These are phyloP conservation scores for Apogon hyalosoma DNA, from an alignment of 2,797 vertebrate species.

Conservation along the genomic window DNA sequence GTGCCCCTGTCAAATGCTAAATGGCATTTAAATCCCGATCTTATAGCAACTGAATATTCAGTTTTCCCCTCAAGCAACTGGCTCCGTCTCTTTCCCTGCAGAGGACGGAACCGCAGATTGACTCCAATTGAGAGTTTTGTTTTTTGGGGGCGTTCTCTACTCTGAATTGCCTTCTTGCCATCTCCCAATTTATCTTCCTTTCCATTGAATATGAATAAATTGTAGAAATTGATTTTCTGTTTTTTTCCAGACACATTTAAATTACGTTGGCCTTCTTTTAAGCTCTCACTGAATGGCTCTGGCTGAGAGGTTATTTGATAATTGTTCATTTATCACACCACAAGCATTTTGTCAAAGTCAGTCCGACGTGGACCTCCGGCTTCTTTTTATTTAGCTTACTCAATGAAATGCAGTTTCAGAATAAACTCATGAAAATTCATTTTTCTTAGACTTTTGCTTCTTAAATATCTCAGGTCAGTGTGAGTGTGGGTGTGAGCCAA, in stretches of 20 bases:
- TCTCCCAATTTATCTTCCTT: slow-evolving; percentile 17
- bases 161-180: slow-evolving; percentile 17
- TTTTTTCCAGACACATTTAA: slow-evolving; percentile 15
- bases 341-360: slow-evolving; percentile 42
- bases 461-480: not conserved
- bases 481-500: not conserved
- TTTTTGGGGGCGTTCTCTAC: slow-evolving; percentile 1
- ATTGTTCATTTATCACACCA: slow-evolving; percentile 49
- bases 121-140: slow-evolving; percentile 31
- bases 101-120: slow-evolving; percentile 29
- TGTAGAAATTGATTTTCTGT: slow-evolving; percentile 26
- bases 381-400: slow-evolving; percentile 32
- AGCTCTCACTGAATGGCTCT: slow-evolving; percentile 2
- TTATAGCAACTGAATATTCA: slow-evolving; percentile 53
- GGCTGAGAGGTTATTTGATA: slow-evolving; percentile 27
- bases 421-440: slow-evolving; percentile 5
- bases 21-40: slow-evolving; percentile 68
- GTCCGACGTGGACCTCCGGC: slow-evolving; percentile 21
- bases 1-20: slow-evolving; percentile 68
- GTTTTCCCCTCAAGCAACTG: slow-evolving; percentile 49
- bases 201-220: slow-evolving; percentile 39
- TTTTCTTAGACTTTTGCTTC: slow-evolving; percentile 4
- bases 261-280: slow-evolving; percentile 15
- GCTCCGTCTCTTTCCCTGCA: slow-evolving; percentile 31
- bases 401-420: slow-evolving; percentile 27